phyloP scores from a whole-genome alignment of 1,140 invertebrate genomes.

The Caenorhabditis tropicalis region DNA sequence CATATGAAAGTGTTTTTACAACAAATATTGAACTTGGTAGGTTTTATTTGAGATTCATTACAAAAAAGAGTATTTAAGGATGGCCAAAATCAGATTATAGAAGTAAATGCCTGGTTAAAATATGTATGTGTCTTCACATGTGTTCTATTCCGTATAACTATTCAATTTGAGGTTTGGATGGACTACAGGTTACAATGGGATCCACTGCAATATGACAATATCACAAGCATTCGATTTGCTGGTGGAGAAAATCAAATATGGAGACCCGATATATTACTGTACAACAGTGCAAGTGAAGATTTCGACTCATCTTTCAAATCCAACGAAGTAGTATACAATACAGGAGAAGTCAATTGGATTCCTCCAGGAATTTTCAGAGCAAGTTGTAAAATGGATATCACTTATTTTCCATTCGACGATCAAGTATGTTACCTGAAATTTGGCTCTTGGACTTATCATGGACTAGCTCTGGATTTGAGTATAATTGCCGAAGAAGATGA shows the following conservation, averaged over 20 bases:
- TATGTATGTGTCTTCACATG: slow-evolving; percentile 54
- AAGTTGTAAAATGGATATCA: slow-evolving; percentile 84
- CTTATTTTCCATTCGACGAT: slow-evolving; percentile 99
- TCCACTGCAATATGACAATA: slow-evolving; percentile 57
- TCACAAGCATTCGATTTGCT: slow-evolving; percentile 56
- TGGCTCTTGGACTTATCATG: slow-evolving; percentile 94
- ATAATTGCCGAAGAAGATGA: slow-evolving; percentile 54
- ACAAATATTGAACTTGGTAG: slow-evolving; percentile 59
- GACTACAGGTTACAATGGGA: slow-evolving; percentile 61
- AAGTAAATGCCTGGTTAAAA: slow-evolving; percentile 63
- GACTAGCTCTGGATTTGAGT: slow-evolving; percentile 86
- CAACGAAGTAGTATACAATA: slow-evolving; percentile 92
- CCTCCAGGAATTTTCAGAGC: slow-evolving; percentile 84
- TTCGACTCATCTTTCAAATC: slow-evolving; percentile 96
- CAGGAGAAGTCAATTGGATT: slow-evolving; percentile 92
- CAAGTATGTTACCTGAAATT: slow-evolving; percentile 79
- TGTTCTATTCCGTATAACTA: neutral
- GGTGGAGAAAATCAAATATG: slow-evolving; percentile 81
- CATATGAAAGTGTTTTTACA: slow-evolving; percentile 60
- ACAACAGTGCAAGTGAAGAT: slow-evolving; percentile 97
- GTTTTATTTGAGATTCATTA: neutral
- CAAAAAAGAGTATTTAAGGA: slow-evolving; percentile 47
- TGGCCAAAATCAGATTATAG: slow-evolving; percentile 64
- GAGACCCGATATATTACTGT: slow-evolving; percentile 98
- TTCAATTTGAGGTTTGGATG: slow-evolving; percentile 59